Evolutionary conservation across 2,113 vertebrate species (phyloP).

Genomic region (Seriola dumerili): DNA sequence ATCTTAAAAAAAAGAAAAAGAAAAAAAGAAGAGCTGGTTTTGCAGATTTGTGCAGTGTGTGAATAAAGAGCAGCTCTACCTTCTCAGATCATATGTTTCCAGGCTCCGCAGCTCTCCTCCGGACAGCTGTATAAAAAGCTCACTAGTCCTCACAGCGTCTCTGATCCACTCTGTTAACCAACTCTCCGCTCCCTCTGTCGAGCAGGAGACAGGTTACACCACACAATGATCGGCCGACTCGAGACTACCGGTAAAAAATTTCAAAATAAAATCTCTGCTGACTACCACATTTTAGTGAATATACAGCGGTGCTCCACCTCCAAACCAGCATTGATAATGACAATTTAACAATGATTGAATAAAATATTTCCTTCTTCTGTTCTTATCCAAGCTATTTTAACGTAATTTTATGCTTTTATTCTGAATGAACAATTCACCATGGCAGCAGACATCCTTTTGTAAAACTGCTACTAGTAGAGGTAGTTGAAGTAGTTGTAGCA

Average conservation of each 20-base stretch:
- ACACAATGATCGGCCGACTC: accelerated
- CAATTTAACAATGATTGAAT: too few species aligned
- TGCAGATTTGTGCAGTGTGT: not conserved
- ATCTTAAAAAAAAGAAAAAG: not conserved
- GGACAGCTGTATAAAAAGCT: constrained; percentile 26
- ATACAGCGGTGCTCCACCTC: too few species aligned
- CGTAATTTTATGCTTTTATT: too few species aligned
- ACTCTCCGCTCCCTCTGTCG: not conserved
- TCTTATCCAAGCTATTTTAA: too few species aligned
- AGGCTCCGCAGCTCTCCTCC: constrained; percentile 42
- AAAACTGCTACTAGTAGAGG: too few species aligned
- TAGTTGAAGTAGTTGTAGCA: too few species aligned
- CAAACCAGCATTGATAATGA: too few species aligned
- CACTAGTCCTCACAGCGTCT: constrained; percentile 14
- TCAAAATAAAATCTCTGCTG: constrained; percentile 50
- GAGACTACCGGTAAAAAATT: accelerated
- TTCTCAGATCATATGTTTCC: constrained; percentile 55
- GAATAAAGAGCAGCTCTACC: constrained; percentile 35
- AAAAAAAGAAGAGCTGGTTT: not conserved
- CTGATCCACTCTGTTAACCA: constrained; percentile 19
- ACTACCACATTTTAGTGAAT: too few species aligned
- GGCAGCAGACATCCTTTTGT: too few species aligned
- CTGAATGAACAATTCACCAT: too few species aligned
- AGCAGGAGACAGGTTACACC: not conserved
- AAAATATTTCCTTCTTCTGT: too few species aligned